A percentile compares a stretch with the other conserved stretches of the same genome.
Evolutionary conservation across 2,888 invertebrate genomes (phyloP).

Genomic region (Sesia bembeciformis): DNA sequence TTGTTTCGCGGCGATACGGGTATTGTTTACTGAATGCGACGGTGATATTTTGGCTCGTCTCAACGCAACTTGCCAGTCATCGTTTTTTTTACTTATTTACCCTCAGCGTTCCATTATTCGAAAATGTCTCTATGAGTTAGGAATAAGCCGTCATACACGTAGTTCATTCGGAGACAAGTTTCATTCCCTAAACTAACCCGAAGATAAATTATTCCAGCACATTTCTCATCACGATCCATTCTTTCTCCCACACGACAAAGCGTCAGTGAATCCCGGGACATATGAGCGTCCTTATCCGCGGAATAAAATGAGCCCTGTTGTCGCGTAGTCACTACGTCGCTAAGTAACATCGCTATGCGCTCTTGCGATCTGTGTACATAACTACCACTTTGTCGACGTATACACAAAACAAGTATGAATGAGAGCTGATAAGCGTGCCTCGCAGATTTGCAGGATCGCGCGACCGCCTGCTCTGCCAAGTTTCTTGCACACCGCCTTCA

Average conservation of each 20-base stretch:
- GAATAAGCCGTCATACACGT: conserved; percentile 50
- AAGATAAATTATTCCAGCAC: conserved; percentile 65
- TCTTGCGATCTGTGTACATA: conserved; percentile 23
- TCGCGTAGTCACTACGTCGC: conserved; percentile 27
- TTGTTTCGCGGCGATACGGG: conserved; percentile 24
- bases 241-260: conserved; percentile 51
- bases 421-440: conserved; percentile 62
- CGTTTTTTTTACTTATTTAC: conserved; percentile 55
- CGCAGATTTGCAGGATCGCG: conserved; percentile 60
- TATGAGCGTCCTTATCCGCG: conserved; percentile 54
- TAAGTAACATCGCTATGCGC: conserved; percentile 39
- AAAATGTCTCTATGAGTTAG: conserved; percentile 39
- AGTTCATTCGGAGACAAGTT: conserved; percentile 43
- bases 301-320: conserved; percentile 51
- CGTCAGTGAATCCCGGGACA: conserved; percentile 54
- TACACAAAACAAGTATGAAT: conserved; percentile 48
- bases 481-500: conserved; percentile 53
- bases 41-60: conserved; percentile 27
- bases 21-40: conserved; percentile 23
- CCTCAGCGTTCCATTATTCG: conserved; percentile 39
- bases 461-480: conserved; percentile 53
- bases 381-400: conserved; percentile 23
- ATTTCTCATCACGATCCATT: conserved; percentile 63
- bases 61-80: conserved; percentile 31
- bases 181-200: conserved; percentile 53